These are phyloP conservation scores for Lophotis ruficrista DNA, from an alignment of 2,113 vertebrate species.

Conservation along the genomic window DNA sequence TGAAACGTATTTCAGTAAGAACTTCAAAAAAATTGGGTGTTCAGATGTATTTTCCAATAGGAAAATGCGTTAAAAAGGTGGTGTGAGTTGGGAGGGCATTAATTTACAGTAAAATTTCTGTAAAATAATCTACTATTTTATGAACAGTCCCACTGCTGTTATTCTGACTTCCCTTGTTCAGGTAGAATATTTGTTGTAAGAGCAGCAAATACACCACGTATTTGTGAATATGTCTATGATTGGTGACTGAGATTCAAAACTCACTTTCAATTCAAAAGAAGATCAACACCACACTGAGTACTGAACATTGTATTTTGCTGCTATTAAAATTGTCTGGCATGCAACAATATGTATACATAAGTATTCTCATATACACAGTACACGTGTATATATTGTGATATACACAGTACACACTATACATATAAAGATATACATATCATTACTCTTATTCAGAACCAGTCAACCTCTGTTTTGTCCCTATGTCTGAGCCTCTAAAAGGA, in stretches of 20 bases:
- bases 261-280: background rate
- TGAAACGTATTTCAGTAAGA: background rate
- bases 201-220: background rate
- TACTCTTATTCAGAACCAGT: background rate
- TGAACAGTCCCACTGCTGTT: background rate
- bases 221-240: background rate
- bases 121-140: background rate
- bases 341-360: background rate
- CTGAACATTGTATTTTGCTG: background rate
- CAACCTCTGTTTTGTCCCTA: background rate
- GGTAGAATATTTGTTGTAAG: background rate
- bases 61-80: background rate
- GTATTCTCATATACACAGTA: background rate
- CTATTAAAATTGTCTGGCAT: background rate
- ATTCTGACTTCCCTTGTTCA: background rate
- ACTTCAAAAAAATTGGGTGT: background rate
- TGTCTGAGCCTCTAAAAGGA: background rate
- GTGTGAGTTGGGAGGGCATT: accelerated
- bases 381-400: background rate
- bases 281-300: background rate
- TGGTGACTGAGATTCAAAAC: background rate
- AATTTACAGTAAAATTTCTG: background rate
- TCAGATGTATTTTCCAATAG: background rate
- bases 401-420: background rate
- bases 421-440: background rate